Conservation (phyloP, 2,113 vertebrate species). For the Eublepharis macularius region DNA sequence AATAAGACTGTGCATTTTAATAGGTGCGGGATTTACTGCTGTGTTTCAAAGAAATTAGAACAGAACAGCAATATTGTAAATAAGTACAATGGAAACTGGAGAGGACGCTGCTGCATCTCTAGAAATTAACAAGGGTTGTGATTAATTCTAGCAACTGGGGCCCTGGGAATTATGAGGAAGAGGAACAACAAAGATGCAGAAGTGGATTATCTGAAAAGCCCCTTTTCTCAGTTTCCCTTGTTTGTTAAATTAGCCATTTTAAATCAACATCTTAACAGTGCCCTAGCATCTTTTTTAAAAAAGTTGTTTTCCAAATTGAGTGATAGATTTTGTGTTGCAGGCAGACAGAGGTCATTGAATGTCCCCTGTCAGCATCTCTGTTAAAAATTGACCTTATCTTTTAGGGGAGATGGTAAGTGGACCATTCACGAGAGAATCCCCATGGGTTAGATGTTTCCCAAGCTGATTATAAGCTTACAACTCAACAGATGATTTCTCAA, state of each 20-base stretch:
- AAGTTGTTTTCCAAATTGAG: not conserved
- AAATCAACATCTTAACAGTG: not conserved
- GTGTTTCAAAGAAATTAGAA: slow-evolving; percentile 5
- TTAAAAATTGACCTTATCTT: slow-evolving; percentile 51
- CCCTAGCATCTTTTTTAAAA: not conserved
- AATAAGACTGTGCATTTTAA: not conserved
- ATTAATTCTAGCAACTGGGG: slow-evolving; percentile 54
- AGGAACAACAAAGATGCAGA: slow-evolving; percentile 56
- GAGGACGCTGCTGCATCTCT: slow-evolving; percentile 3
- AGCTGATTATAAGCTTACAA: slow-evolving; percentile 61
- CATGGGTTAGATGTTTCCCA: slow-evolving; percentile 60
- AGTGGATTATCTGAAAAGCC: slow-evolving; percentile 57
- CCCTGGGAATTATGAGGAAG: slow-evolving; percentile 46
- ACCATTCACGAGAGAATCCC: slow-evolving; percentile 55
- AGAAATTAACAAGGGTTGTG: slow-evolving; percentile 30
- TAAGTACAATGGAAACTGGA: slow-evolving; percentile 11
- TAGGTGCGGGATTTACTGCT: not conserved
- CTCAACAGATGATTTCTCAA: slow-evolving; percentile 53
- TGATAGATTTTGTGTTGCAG: not conserved
- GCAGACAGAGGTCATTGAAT: not conserved
- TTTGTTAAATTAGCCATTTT: slow-evolving; percentile 51
- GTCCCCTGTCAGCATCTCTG: not conserved
- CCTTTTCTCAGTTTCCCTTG: not conserved
- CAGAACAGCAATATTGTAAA: not conserved
- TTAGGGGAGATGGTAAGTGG: slow-evolving; percentile 30